These are phyloP conservation scores for Etheostoma spectabile DNA, from an alignment of 2,113 vertebrate species.

Conservation along the genomic window DNA sequence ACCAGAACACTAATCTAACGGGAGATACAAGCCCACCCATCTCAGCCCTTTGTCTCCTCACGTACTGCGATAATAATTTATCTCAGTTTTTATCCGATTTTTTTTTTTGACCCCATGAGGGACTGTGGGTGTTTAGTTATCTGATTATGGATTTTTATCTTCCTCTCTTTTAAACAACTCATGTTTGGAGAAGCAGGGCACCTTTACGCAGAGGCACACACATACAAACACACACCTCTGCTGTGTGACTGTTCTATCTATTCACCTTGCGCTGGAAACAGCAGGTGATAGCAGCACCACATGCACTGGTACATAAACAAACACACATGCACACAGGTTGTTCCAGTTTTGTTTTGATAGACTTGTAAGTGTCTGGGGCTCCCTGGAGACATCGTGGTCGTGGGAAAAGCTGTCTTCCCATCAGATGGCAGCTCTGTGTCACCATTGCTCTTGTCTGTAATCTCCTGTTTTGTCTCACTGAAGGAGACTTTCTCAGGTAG, in stretches of 20 bases:
- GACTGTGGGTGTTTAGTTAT: slow-evolving; percentile 61
- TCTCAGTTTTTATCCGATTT: slow-evolving; percentile 70
- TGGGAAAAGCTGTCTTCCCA: slow-evolving; percentile 72
- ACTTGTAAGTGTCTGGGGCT: slow-evolving; percentile 63
- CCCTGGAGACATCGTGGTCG: slow-evolving; percentile 63
- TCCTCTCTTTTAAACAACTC: slow-evolving; percentile 32
- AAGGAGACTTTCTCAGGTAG: slow-evolving; percentile 67
- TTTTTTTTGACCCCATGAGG: slow-evolving; percentile 29
- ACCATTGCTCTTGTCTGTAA: slow-evolving; percentile 68
- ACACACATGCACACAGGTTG: slow-evolving; percentile 28
- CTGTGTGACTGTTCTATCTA: slow-evolving; percentile 23
- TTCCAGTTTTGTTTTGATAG: slow-evolving; percentile 70
- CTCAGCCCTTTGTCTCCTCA: slow-evolving; percentile 78
- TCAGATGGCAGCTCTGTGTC: slow-evolving; percentile 71
- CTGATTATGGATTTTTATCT: slow-evolving; percentile 61
- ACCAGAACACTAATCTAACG: slow-evolving; percentile 79
- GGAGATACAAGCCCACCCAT: slow-evolving; percentile 69
- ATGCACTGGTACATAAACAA: slow-evolving; percentile 13
- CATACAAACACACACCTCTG: slow-evolving; percentile 21
- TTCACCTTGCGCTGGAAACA: slow-evolving; percentile 43
- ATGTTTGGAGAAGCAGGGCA: slow-evolving; percentile 47
- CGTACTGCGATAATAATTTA: slow-evolving; percentile 71
- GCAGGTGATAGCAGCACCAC: slow-evolving; percentile 55
- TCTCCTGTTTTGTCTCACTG: slow-evolving; percentile 84
- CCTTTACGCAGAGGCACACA: slow-evolving; percentile 23